Base-by-base conservation (phyloP, 2,113 vertebrate species). In the Calonectris borealis region DNA sequence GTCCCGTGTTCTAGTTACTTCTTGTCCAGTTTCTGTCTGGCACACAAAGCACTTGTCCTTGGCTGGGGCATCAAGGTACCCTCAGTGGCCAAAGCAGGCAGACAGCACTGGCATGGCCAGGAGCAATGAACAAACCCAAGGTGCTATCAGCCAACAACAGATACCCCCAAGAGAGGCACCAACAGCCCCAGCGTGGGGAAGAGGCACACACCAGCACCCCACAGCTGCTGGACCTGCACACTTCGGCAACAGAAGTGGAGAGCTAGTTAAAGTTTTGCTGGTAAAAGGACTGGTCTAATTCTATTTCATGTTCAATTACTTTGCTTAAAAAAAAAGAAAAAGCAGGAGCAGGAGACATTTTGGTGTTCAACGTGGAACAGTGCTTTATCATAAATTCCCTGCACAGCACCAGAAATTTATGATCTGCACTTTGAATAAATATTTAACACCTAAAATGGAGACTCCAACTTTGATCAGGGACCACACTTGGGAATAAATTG, bases 401-500 rank as follows among this genome's bases (percentile, higher is more conserved):
- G 51, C 68, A 75, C 73, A 46, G 87, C 89, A 90, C 58, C 80
- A 94, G 77, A 71, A 95, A 94, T 77, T 83, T 88, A 82, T 73
- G 62, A 84, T 86, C 27, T 85, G 61, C 80, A 86, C 49, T 98
- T 96, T 95, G 80, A 96, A 98, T 96, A 98, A 98, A 96, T 94
- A 97, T 95, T 96, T 88, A 87, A 96, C 81, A 95, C 75, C 93
- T 97, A 93, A 82, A 97, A 97, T 92, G 83, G 90, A 91, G 83
- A 94, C 82, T 88, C 96, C 92, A 62, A 54, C 38, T 86, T 94
- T 96, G 95, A 97, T 96, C 94, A 94, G 95, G 58, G 93, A 95
- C 83, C 79, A 88, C 84, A 92, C 96, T 95, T 90, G 88, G 91
- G 96, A 97, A 97, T 96, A 97, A 98, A 97, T 96, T 96, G 97